These are phyloP conservation scores for Anadara kagoshimensis DNA, from an alignment of 1,140 invertebrate genomes.

Conservation along the genomic window DNA sequence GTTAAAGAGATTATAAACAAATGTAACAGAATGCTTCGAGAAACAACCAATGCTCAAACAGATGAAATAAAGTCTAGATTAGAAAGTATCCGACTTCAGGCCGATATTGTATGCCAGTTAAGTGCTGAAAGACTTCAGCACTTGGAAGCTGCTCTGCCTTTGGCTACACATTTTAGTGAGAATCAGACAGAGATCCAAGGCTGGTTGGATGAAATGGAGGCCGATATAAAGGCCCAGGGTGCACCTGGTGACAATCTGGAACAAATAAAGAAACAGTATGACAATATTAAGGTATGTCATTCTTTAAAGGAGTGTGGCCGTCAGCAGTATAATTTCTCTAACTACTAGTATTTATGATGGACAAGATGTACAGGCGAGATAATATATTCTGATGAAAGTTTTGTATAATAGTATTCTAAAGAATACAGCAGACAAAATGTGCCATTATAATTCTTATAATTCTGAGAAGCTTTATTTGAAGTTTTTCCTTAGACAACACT, in stretches of 20 bases:
- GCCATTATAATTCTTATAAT: no score
- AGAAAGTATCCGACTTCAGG: slow-evolving; percentile 77
- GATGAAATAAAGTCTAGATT: slow-evolving; percentile 91
- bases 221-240: slow-evolving; percentile 91
- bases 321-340: no score
- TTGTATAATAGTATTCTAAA: no score
- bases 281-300: slow-evolving; percentile 87
- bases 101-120: slow-evolving; percentile 93
- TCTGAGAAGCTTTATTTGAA: no score
- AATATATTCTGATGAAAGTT: no score
- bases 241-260: slow-evolving; percentile 90
- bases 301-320: no score
- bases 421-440: no score
- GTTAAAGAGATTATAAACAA: slow-evolving; percentile 93
- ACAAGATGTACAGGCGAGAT: no score
- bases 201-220: slow-evolving; percentile 92
- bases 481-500: no score
- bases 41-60: slow-evolving; percentile 91
- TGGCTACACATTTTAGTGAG: slow-evolving; percentile 90
- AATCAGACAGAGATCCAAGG: slow-evolving; percentile 90
- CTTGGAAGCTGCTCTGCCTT: slow-evolving; percentile 93
- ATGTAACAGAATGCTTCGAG: slow-evolving; percentile 93
- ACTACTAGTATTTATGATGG: no score
- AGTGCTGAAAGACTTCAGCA: slow-evolving; percentile 91
- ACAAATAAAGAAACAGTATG: slow-evolving; percentile 94